These are phyloP conservation scores for Capromys pilorides DNA, from an alignment of 2,797 vertebrate species.

Conservation along the genomic window DNA sequence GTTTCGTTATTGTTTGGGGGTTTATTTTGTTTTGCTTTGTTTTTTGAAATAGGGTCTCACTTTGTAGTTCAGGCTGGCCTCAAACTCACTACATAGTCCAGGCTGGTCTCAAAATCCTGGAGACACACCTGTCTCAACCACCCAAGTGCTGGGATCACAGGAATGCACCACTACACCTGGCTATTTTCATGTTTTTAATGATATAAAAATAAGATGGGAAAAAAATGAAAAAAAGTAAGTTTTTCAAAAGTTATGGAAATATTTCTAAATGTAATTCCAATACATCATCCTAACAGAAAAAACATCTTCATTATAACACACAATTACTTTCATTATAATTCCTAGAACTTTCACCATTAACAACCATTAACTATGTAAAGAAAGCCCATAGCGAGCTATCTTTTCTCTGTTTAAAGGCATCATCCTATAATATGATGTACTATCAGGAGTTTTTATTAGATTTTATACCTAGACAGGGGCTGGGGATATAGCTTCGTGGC, in stretches of 20 bases:
- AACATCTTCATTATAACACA: not conserved
- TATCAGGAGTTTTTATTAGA: slow-evolving; percentile 24
- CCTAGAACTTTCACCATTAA: slow-evolving; percentile 31
- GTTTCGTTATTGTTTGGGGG: not conserved
- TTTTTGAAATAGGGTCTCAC: not conserved
- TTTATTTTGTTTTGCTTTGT: not conserved
- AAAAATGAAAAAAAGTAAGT: slow-evolving; percentile 36
- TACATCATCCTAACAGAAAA: not conserved
- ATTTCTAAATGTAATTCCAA: slow-evolving; percentile 54
- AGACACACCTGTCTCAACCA: not conserved
- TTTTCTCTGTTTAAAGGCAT: not conserved
- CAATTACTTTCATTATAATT: not conserved
- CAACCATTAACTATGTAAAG: slow-evolving; percentile 16
- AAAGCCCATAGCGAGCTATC: slow-evolving; percentile 46
- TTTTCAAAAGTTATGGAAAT: not conserved
- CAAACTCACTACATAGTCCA: not conserved
- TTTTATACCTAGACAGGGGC: slow-evolving; percentile 40
- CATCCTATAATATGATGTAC: not conserved
- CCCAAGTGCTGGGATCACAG: not conserved
- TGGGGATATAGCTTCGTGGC: too few species aligned
- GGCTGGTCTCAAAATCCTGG: not conserved
- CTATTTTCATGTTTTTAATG: slow-evolving; percentile 41
- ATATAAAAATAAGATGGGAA: slow-evolving; percentile 17
- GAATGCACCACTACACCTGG: not conserved
- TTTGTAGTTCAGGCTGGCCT: not conserved